Evolutionary conservation across 2,888 invertebrate genomes (phyloP), one percentile per base, ranked within the genome.

Genomic region (Hydraecia micacea): DNA sequence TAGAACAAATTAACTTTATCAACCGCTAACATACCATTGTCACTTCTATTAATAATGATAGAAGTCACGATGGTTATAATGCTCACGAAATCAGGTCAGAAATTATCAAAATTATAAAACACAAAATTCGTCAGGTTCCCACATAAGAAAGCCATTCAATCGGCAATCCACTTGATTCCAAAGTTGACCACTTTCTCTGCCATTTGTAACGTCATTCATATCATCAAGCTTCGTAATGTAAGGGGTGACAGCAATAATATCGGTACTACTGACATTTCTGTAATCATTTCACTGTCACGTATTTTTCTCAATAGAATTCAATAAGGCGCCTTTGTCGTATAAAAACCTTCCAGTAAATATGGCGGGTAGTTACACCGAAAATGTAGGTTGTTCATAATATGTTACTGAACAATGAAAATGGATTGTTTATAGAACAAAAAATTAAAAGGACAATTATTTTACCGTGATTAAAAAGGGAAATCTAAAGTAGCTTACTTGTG

Each of bases 301-400:
- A 93, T 93, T 87, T 94, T 94, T 94, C 93, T 93, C 93, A 93
- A 94, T 94, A 93, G 92, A 90, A 95, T 95, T 94, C 94, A 95
- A 95, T 94, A 94, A 93, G 87, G 91, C 90, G 88, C 91, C 92
- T 92, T 94, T 93, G 93, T 94, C 92, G 88, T 93, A 91, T 87
- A 92, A 93, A 93, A 93, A 92, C 91, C 92, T 92, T 90, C 88
- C 87, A 86, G 89, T 86, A 88, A 88, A 90, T 84, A 87, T 82
- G 87, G 73, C 75, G 66, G 78, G 9, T 52, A 36, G 62, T 93
- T 71, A 94, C 93, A 94, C 92, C 25, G 0, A 39, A 25, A 79
- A 67, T 39, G 0, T 65, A 28, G 18, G 7, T 58, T 1, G n/a
- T 28, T 15, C 36, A 36, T 36, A 36, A 36, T 42, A 42, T 42